Evolutionary conservation across 2,113 vertebrate species (phyloP), one percentile per base, ranked within the genome.

Genomic region (Hemicordylus capensis): DNA sequence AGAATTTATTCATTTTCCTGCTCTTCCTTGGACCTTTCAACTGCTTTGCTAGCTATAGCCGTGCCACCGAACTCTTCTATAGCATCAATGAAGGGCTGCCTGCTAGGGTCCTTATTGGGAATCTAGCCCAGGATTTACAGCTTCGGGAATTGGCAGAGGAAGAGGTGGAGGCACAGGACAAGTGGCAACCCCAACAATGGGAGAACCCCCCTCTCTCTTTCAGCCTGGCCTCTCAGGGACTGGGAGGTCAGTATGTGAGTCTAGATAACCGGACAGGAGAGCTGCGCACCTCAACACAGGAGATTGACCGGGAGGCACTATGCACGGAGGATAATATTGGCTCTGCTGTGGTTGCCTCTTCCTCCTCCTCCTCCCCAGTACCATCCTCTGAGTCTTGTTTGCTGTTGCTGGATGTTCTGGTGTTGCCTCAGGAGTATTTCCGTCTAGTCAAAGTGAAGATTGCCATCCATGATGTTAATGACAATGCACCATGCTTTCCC

Each of bases 21-120:
- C 96, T 98, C 93, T 97, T 97, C 95, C 93, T 95, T 92, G 97
- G 96, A 96, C 97, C 98, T 82, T 96, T 97, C 87, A 95, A 93
- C 95, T 98, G 98, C 95, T 97, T 98, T 88, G 97, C 97, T 90
- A 98, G 97, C 96, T 98, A 98, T 95, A 98, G 97, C 91, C 97
- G 98, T 1, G 98, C 98, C 84, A 98, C 97, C 0, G 97, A 98
- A 96, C 97, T 99, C 87, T 96, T 98, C 94, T 99, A 99, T 97
- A 98, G 97, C 88, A 97, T 99, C 95, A 98, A 97, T 37, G 98
- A 99, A 95, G 99, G 98, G 89, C 97, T 99, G 93, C 98, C 99
- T 0, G 96, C 94, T 0, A 98, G 98, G 0, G 97, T 97, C 86
- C 97, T 98, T 69, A 99, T 99, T 3, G 99, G 98, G 77, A 97